A percentile compares a stretch with the other conserved stretches of the same genome.
These are phyloP conservation scores for Ochropacha duplaris DNA, from an alignment of 2,888 invertebrate species.

Conservation along the genomic window DNA sequence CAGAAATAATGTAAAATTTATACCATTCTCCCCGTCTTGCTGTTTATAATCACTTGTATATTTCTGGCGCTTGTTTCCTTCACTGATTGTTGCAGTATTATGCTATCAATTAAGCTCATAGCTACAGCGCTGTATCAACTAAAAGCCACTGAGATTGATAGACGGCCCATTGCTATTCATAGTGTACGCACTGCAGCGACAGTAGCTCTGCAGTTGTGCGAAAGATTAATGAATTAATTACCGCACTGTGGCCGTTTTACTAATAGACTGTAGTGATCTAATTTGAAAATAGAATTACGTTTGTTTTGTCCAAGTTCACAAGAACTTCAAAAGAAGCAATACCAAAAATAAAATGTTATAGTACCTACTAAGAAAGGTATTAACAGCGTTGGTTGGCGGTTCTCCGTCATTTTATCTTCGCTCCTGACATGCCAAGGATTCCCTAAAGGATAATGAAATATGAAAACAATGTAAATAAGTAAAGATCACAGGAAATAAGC, in stretches of 20 bases:
- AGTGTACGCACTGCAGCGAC: neutral
- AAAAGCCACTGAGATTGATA: neutral
- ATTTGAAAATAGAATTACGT: no score
- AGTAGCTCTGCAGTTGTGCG: conserved; percentile 5
- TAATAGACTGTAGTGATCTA: neutral
- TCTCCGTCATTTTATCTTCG: no score
- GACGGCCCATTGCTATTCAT: neutral
- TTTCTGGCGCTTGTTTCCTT: neutral
- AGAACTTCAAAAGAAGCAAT: no score
- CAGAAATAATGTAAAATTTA: conserved; percentile 1
- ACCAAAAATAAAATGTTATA: no score
- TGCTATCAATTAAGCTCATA: neutral
- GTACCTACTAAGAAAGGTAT: no score
- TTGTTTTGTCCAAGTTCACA: neutral
- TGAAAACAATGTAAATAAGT: neutral
- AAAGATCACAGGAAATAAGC: no score
- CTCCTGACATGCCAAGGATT: no score
- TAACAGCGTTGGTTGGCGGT: no score
- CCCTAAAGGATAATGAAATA: no score
- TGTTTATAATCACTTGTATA: neutral
- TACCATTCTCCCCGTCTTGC: neutral
- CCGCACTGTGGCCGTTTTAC: neutral
- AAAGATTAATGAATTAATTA: conserved; percentile 5
- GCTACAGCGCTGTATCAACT: neutral
- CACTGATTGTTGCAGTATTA: neutral